These are phyloP conservation scores for Glaucidium brasilianum DNA, from an alignment of 2,113 vertebrate genomes.

Conservation along the genomic window DNA sequence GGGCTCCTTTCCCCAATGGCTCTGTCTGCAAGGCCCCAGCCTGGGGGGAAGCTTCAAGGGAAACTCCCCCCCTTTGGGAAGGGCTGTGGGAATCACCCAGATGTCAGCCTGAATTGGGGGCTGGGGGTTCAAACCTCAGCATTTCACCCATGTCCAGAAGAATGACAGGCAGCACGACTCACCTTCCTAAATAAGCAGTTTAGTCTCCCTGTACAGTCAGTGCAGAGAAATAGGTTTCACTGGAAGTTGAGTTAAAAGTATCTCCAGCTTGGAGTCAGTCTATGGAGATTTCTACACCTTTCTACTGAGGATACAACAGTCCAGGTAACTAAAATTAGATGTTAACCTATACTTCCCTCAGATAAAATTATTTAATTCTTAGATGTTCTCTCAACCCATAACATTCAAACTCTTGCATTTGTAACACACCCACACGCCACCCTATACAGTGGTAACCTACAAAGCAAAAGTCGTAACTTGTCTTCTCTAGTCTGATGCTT, in stretches of 20 bases:
- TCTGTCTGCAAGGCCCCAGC: no score
- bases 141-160: not conserved
- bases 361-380: not conserved
- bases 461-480: not conserved
- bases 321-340: not conserved
- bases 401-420: not conserved
- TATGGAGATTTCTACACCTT: not conserved
- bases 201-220: not conserved
- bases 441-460: not conserved
- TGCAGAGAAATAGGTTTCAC: not conserved
- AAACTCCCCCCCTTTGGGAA: no score
- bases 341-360: not conserved
- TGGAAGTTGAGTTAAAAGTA: not conserved
- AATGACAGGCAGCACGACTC: not conserved
- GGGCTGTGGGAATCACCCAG: no score
- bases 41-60: no score
- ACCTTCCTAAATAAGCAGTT: not conserved
- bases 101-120: no score
- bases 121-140: no score
- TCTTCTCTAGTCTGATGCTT: not conserved
- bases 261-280: not conserved
- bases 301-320: not conserved
- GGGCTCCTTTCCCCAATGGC: no score
- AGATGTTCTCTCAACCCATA: not conserved
- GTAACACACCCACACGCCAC: not conserved